A percentile compares a stretch with the other conserved stretches of the same genome.
These are phyloP conservation scores for Trimorus sp. DNA, from an alignment of 2,888 invertebrate genomes.

Conservation along the genomic window DNA sequence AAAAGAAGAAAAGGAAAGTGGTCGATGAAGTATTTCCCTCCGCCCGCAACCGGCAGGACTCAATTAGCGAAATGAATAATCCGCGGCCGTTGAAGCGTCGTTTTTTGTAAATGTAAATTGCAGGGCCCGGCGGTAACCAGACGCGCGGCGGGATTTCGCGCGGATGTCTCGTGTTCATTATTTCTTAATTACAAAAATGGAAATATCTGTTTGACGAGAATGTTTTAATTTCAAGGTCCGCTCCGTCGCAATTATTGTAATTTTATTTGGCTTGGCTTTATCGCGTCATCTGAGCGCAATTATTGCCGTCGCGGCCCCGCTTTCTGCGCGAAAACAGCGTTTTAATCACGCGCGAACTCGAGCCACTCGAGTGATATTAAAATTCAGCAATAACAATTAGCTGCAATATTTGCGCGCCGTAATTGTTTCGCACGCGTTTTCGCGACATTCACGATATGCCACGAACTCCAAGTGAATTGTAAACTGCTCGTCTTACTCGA, in stretches of 20 bases:
- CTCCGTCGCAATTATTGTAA: slow-evolving; percentile 37
- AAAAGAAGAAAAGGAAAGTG: slow-evolving; percentile 32
- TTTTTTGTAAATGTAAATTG: slow-evolving; percentile 60
- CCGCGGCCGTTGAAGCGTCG: slow-evolving; percentile 51
- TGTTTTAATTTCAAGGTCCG: slow-evolving; percentile 52
- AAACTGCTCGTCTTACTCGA: no score
- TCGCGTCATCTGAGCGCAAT: slow-evolving; percentile 25
- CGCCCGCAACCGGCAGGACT: slow-evolving; percentile 49
- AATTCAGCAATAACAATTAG: no score
- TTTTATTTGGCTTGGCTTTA: slow-evolving; percentile 41
- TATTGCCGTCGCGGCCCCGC: not conserved
- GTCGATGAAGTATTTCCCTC: slow-evolving; percentile 32
- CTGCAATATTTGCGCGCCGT: no score
- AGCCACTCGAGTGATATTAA: no score
- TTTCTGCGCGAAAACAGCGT: not conserved
- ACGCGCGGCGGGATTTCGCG: slow-evolving; percentile 57
- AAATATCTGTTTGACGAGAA: slow-evolving; percentile 55
- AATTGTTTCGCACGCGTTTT: not conserved
- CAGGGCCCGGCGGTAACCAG: slow-evolving; percentile 42
- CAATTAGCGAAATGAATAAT: slow-evolving; percentile 75
- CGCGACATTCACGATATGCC: no score
- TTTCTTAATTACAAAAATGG: slow-evolving; percentile 73
- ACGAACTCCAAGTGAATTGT: no score
- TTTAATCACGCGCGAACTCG: slow-evolving; percentile 5
- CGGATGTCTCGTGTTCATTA: slow-evolving; percentile 70